Evolutionary conservation across 2,113 vertebrate genomes (phyloP).

Genomic region (Podilymbus podiceps): DNA sequence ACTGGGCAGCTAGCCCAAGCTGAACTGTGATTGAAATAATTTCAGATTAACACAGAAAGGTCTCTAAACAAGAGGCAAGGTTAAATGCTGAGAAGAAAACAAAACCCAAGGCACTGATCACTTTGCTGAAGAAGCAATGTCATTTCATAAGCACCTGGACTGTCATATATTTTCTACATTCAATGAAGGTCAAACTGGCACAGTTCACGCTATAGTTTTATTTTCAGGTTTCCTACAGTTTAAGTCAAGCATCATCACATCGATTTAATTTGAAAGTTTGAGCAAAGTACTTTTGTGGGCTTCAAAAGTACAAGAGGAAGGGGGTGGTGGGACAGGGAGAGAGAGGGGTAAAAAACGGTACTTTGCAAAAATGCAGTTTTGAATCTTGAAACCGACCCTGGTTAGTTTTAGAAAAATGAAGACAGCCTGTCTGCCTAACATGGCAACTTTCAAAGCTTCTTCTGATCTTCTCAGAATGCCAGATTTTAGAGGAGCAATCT

Average conservation of each 20-base stretch:
- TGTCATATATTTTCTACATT: not conserved
- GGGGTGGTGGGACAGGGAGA: accelerated
- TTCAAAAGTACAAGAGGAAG: not conserved
- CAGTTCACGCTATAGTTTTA: not conserved
- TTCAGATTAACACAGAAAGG: not conserved
- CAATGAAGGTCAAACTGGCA: not conserved
- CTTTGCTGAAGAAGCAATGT: not conserved
- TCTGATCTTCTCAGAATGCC: not conserved
- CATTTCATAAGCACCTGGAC: not conserved
- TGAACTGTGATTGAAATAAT: not conserved
- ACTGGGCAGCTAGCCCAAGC: not conserved
- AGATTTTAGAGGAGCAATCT: too few relatives aligned
- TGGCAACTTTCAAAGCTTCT: not conserved
- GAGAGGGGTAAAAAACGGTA: not conserved
- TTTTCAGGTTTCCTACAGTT: not conserved
- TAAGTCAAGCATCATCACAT: not conserved
- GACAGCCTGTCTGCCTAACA: not conserved
- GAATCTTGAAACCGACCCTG: not conserved
- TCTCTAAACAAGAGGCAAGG: not conserved
- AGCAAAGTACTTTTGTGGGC: not conserved
- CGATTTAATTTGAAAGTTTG: not conserved
- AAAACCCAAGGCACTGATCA: not conserved
- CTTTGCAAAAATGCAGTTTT: not conserved
- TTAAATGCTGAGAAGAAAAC: not conserved
- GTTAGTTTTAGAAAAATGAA: not conserved